These are phyloP conservation scores for Periophthalmus magnuspinnatus DNA, from an alignment of 2,797 vertebrate genomes.

Conservation along the genomic window DNA sequence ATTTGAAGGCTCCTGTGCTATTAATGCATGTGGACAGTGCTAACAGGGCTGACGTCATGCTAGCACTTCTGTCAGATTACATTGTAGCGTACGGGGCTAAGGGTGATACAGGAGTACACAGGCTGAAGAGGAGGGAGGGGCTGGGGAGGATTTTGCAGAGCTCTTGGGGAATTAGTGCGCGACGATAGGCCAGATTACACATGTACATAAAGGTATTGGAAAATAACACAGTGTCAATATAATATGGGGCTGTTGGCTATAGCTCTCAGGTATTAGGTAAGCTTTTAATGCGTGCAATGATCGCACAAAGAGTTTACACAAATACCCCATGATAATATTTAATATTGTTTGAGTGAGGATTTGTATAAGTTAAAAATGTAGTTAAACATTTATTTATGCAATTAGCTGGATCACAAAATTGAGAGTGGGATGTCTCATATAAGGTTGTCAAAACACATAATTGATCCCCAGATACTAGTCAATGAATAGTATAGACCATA, in stretches of 20 bases:
- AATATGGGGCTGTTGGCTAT: background rate
- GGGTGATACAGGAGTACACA: conserved; percentile 23
- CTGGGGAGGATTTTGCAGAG: conserved; percentile 27
- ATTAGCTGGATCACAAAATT: too few species aligned
- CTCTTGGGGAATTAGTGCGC: conserved; percentile 25
- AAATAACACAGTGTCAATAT: background rate
- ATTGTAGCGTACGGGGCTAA: conserved; percentile 33
- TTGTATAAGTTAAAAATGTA: too few species aligned
- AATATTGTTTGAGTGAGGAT: background rate
- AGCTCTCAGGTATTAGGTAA: background rate
- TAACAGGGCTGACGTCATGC: conserved; percentile 35
- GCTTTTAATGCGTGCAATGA: background rate
- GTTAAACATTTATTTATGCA: too few species aligned
- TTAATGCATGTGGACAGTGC: conserved; percentile 68
- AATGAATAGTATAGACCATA: too few species aligned
- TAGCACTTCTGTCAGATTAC: conserved; percentile 51
- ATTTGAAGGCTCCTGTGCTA: conserved; percentile 50
- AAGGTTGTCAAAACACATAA: too few species aligned
- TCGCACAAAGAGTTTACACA: background rate
- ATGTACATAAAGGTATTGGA: conserved; percentile 23
- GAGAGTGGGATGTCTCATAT: too few species aligned
- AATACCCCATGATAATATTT: too few species aligned
- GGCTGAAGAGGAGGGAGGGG: conserved; percentile 13
- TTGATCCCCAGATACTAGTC: too few species aligned
- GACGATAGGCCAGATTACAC: conserved; percentile 26